Conservation (phyloP, 2,888 invertebrate genomes). For the Digitonthophagus gazella region DNA sequence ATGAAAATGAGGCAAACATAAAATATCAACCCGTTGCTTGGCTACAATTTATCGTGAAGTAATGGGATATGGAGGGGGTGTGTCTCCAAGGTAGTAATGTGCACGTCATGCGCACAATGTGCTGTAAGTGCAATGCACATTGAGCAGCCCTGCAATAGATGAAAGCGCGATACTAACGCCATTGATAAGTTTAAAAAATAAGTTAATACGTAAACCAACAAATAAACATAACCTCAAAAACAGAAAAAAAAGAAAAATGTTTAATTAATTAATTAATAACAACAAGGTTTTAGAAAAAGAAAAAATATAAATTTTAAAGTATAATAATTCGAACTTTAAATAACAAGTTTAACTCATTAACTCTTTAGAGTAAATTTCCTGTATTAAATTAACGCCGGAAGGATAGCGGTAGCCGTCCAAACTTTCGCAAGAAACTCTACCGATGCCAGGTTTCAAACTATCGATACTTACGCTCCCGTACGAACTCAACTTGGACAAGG, state of each 20-base stretch:
- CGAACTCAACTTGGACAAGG: background rate
- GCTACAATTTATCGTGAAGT: too few species aligned
- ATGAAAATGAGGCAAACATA: too few species aligned
- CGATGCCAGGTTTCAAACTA: background rate
- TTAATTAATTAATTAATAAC: too few species aligned
- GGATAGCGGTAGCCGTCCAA: background rate
- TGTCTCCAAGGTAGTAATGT: too few species aligned
- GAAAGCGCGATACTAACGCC: background rate
- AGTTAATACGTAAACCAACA: background rate
- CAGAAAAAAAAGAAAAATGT: too few species aligned
- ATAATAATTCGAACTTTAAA: too few species aligned
- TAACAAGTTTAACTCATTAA: background rate
- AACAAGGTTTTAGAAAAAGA: too few species aligned
- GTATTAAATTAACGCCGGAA: constrained; percentile 19
- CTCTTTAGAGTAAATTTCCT: constrained; percentile 22
- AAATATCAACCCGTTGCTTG: too few species aligned
- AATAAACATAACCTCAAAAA: background rate
- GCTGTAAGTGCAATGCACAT: too few species aligned
- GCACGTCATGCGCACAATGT: too few species aligned
- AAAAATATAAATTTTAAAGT: too few species aligned
- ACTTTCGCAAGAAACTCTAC: constrained; percentile 10
- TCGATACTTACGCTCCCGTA: background rate
- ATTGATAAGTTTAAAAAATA: constrained; percentile 1
- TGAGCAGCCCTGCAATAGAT: background rate
- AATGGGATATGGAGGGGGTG: too few species aligned